A percentile compares a stretch with the other conserved stretches of the same genome.
These are phyloP conservation scores for Drosophila leonis DNA, from an alignment of 2,888 invertebrate genomes.

Conservation along the genomic window DNA sequence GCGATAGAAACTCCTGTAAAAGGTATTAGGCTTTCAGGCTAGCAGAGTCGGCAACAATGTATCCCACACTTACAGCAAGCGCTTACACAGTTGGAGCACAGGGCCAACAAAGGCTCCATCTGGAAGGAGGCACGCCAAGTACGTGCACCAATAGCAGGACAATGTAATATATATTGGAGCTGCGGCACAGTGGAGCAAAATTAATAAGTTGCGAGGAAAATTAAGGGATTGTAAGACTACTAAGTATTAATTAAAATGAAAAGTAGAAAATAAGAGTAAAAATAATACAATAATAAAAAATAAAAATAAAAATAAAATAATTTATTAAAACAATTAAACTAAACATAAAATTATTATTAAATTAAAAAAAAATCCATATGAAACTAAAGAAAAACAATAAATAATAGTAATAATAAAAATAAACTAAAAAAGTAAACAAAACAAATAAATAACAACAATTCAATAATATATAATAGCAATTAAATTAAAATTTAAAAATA, in stretches of 20 bases:
- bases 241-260: not conserved
- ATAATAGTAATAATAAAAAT: too few relatives aligned
- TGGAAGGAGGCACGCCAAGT: slow-evolving; percentile 9
- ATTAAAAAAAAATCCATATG: too few relatives aligned
- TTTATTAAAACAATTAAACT: too few relatives aligned
- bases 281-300: not conserved
- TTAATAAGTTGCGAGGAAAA: not conserved
- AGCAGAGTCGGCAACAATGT: slow-evolving; percentile 41
- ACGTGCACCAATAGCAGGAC: not conserved
- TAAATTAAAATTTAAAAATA: too few relatives aligned
- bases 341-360: too few relatives aligned
- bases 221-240: not conserved
- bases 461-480: too few relatives aligned
- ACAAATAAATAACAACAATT: too few relatives aligned
- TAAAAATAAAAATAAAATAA: not conserved
- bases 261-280: not conserved
- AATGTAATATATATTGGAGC: not conserved
- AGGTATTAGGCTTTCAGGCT: slow-evolving; percentile 79
- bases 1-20: slow-evolving; percentile 84
- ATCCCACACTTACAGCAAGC: slow-evolving; percentile 26
- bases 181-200: slow-evolving; percentile 25
- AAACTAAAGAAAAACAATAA: too few relatives aligned
- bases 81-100: slow-evolving; percentile 37
- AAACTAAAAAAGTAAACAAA: too few relatives aligned
- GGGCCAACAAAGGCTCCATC: slow-evolving; percentile 11